phyloP scores from a whole-genome alignment of 2,888 invertebrate species.

The Cordilura impudica region DNA sequence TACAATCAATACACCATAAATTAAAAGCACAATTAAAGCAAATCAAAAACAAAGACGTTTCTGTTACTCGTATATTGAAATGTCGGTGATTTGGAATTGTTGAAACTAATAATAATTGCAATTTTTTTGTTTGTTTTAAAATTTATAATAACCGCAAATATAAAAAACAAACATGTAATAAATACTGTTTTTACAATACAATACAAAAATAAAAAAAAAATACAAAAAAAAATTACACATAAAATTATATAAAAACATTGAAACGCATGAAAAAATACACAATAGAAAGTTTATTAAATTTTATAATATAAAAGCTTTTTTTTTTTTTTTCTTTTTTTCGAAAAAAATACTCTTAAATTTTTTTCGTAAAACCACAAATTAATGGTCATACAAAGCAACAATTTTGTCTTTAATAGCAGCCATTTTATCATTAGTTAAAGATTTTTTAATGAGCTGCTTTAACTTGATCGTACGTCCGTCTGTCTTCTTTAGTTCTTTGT shows the following conservation, averaged over 20 bases:
- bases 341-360: constrained; percentile 13
- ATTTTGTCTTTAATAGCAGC: not conserved
- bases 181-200: not conserved
- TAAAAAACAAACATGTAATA: not conserved
- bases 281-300: constrained; percentile 45
- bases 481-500: not conserved
- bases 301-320: constrained; percentile 3
- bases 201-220: not conserved
- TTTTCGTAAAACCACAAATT: not conserved
- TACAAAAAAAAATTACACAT: not conserved
- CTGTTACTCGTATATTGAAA: too few species aligned
- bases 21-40: too few species aligned
- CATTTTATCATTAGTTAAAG: not conserved
- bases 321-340: not conserved
- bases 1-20: too few species aligned
- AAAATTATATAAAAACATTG: not conserved
- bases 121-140: not conserved
- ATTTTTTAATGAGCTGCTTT: not conserved
- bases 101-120: not conserved
- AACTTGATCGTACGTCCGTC: not conserved
- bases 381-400: not conserved
- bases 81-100: too few species aligned
- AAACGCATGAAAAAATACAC: not conserved
- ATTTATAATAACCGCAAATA: not conserved
- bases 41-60: too few species aligned